A percentile compares a stretch with the other conserved stretches of the same genome.
These are phyloP conservation scores for Apteryx mantelli DNA, from an alignment of 2,113 vertebrate genomes.

Conservation along the genomic window DNA sequence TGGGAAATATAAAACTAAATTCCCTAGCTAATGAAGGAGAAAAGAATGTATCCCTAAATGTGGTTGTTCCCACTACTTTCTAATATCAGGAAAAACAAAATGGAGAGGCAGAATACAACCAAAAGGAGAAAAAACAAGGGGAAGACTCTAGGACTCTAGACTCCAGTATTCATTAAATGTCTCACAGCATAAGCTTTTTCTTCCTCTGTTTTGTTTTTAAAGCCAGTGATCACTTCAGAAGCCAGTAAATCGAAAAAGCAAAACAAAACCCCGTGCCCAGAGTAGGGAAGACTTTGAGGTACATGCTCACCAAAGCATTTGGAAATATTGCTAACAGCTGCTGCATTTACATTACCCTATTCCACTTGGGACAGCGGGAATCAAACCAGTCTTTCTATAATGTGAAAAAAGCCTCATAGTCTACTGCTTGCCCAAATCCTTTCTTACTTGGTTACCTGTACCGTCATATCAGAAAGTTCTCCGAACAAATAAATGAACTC, in stretches of 20 bases:
- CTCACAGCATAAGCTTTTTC: background rate
- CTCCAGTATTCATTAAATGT: background rate
- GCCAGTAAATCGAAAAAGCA: background rate
- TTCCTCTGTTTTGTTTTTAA: background rate
- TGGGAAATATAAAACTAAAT: constrained; percentile 14
- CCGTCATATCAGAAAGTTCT: constrained; percentile 36
- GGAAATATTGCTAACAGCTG: background rate
- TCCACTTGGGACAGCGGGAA: background rate
- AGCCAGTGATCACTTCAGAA: background rate
- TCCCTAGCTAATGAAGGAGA: background rate
- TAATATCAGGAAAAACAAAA: background rate
- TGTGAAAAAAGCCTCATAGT: background rate
- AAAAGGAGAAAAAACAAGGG: background rate
- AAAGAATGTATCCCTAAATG: background rate
- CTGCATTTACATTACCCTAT: background rate
- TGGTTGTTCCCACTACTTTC: background rate
- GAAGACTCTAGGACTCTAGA: background rate
- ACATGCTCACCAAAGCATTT: background rate
- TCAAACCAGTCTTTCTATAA: background rate
- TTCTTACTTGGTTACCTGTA: constrained; percentile 7
- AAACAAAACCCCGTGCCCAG: background rate
- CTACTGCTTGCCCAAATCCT: background rate
- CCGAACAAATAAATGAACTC: constrained; percentile 56
- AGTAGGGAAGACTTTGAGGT: background rate
- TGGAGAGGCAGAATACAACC: background rate